Conservation (phyloP, 2,113 vertebrate genomes). For the Dipodomys spectabilis region DNA sequence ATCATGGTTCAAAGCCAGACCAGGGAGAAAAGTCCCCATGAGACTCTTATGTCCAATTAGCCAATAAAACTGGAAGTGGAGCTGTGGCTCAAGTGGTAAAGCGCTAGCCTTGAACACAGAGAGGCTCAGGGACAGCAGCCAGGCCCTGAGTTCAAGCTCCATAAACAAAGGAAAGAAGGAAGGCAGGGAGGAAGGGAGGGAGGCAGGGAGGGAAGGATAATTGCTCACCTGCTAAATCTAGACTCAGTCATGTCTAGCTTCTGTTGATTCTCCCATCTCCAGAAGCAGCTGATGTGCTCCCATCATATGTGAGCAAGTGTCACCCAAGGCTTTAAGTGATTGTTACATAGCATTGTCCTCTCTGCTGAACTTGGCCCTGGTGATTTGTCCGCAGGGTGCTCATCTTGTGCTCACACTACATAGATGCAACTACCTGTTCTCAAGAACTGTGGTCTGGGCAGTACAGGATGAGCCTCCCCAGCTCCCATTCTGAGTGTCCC, state of each 20-base stretch:
- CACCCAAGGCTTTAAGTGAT: not conserved
- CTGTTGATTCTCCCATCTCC: slow-evolving; percentile 9
- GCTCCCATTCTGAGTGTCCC: not conserved
- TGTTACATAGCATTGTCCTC: not conserved
- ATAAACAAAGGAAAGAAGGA: too few relatives aligned
- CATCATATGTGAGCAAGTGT: not conserved
- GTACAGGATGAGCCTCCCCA: not conserved
- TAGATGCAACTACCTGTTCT: not conserved
- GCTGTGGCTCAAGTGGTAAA: too few relatives aligned
- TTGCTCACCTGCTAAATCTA: not conserved
- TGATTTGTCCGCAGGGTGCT: not conserved
- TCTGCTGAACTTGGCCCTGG: not conserved
- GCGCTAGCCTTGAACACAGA: too few relatives aligned
- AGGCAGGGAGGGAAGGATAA: not conserved
- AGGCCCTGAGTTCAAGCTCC: too few relatives aligned
- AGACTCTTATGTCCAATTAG: too few relatives aligned
- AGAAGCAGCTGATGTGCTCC: not conserved
- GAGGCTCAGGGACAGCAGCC: too few relatives aligned
- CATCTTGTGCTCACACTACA: not conserved
- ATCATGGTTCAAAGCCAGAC: too few relatives aligned
- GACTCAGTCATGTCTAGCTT: not conserved
- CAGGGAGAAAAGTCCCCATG: too few relatives aligned
- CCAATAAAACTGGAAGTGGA: too few relatives aligned
- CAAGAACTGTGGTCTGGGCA: fast-evolving
- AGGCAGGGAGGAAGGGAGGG: too few relatives aligned